phyloP scores from a whole-genome alignment of 2,888 invertebrate species.

The Microplitis deprimator region DNA sequence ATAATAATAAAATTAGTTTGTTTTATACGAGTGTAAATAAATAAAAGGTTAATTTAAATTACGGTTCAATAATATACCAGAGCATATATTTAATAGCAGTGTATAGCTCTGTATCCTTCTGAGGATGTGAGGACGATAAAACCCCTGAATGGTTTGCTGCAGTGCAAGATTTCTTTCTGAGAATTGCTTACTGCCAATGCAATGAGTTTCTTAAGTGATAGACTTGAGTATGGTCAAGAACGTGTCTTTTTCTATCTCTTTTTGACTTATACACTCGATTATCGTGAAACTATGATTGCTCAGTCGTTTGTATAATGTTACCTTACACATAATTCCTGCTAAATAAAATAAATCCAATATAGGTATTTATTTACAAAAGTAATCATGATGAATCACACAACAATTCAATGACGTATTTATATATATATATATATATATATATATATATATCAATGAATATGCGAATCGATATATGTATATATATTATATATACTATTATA shows the following conservation, averaged over 20 bases:
- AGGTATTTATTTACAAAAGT: too few species aligned
- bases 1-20: too few species aligned
- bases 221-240: slow-evolving; percentile 13
- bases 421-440: not conserved
- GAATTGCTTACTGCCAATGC: slow-evolving; percentile 53
- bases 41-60: too few species aligned
- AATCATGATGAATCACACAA: too few species aligned
- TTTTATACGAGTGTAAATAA: too few species aligned
- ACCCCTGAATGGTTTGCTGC: slow-evolving; percentile 56
- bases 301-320: slow-evolving; percentile 13
- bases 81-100: too few species aligned
- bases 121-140: too few species aligned
- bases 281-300: slow-evolving; percentile 7
- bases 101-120: too few species aligned
- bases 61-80: too few species aligned
- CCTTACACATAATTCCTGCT: slow-evolving; percentile 31
- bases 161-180: slow-evolving; percentile 65
- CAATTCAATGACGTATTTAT: too few species aligned
- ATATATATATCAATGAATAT: not conserved
- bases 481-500: slow-evolving; percentile 10
- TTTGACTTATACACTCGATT: slow-evolving; percentile 12
- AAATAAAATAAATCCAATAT: not conserved
- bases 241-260: slow-evolving; percentile 15
- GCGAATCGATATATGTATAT: too few species aligned
- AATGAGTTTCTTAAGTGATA: slow-evolving; percentile 62